Evolutionary conservation across 64 coral and sea anemone genomes (phyloP).

Genomic region (Stichodactyla helianthus): DNA sequence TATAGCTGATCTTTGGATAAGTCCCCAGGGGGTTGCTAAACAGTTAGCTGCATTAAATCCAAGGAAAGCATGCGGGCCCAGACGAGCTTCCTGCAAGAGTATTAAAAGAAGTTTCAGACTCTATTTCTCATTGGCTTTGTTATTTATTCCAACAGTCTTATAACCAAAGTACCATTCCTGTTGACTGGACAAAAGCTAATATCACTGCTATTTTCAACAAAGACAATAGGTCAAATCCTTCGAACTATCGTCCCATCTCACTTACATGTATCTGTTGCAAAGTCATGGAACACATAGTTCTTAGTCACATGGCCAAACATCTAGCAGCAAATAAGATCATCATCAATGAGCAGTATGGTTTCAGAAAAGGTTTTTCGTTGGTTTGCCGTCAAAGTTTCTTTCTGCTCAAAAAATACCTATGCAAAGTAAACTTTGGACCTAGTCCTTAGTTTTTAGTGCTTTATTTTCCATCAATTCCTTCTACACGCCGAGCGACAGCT

Average conservation of each 20-base stretch:
- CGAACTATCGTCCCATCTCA: constrained; percentile 37
- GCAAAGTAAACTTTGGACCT: too few species aligned
- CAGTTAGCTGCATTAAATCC: constrained; percentile 8
- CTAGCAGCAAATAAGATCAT: too few species aligned
- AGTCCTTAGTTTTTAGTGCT: too few species aligned
- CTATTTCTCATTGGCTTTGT: constrained; percentile 25
- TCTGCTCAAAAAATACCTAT: too few species aligned
- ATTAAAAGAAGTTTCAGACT: constrained; percentile 22
- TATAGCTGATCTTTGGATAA: constrained; percentile 19
- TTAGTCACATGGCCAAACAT: too few species aligned
- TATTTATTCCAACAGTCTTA: constrained; percentile 32
- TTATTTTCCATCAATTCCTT: too few species aligned
- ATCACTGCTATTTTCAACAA: constrained; percentile 18
- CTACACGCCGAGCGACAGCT: too few species aligned
- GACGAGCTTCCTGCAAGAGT: constrained; percentile 23
- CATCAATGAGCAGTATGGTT: too few species aligned
- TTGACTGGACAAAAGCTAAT: constrained; percentile 25
- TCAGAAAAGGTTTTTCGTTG: too few species aligned
- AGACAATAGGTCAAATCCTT: constrained; percentile 11
- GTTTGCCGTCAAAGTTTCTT: too few species aligned
- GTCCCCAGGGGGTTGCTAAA: constrained; percentile 14
- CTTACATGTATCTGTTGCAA: constrained; percentile 52
- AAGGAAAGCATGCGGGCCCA: not conserved
- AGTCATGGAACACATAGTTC: too few species aligned
- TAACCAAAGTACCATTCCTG: constrained; percentile 4